Percentiles rank a stretch among this genome's conserved stretches.
phyloP scores from a whole-genome alignment of 2,888 invertebrate genomes.

The Xestia sexstrigata region DNA sequence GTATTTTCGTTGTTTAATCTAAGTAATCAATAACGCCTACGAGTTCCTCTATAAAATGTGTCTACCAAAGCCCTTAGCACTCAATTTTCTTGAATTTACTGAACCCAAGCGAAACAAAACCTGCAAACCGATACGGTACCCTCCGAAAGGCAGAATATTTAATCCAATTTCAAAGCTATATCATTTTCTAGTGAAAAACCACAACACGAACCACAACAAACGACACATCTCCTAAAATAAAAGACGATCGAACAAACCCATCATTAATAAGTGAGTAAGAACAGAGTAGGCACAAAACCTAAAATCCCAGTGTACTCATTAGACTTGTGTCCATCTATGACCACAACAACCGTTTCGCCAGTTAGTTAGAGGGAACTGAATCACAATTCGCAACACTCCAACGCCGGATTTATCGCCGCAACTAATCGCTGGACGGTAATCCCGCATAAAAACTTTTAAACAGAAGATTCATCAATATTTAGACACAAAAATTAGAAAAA shows the following conservation, averaged over 20 bases:
- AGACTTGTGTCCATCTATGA: conserved; percentile 64
- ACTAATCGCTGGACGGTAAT: conserved; percentile 66
- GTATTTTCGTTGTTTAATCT: background rate
- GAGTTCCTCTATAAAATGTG: background rate
- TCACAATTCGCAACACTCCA: conserved; percentile 71
- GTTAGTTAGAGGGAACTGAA: conserved; percentile 70
- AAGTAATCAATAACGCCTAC: background rate
- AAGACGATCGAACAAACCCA: conserved; percentile 42
- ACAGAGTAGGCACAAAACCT: conserved; percentile 51
- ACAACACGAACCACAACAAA: conserved; percentile 25
- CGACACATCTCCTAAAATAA: conserved; percentile 46
- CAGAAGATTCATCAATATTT: conserved; percentile 47
- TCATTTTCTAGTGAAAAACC: background rate
- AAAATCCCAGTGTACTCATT: conserved; percentile 57
- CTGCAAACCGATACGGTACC: background rate
- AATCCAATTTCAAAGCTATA: background rate
- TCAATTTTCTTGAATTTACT: background rate
- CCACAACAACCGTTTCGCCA: conserved; percentile 63
- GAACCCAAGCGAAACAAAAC: background rate
- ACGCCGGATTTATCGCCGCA: conserved; percentile 69
- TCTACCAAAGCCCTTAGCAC: background rate
- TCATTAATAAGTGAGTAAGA: conserved; percentile 52
- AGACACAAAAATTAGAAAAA: no score
- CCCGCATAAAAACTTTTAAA: background rate
- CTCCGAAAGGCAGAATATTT: background rate